Evolutionary conservation across 2,797 vertebrate genomes (phyloP).

Genomic region (Lagorchestes hirsutus): DNA sequence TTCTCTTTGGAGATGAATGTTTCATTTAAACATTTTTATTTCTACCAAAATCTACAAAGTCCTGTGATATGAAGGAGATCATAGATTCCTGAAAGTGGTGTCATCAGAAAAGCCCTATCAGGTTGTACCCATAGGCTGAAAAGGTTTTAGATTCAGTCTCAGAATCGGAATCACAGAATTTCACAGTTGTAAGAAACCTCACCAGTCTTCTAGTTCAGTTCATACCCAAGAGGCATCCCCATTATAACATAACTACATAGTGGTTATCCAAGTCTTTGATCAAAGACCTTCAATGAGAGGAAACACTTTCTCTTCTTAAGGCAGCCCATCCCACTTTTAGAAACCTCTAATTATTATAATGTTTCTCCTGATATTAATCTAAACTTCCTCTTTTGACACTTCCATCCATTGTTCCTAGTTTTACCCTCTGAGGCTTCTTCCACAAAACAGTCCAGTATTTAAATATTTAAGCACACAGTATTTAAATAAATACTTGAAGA

Average conservation of each 20-base stretch:
- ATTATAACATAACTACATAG: background rate
- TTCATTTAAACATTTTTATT: conserved; percentile 41
- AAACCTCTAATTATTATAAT: background rate
- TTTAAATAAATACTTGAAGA: background rate
- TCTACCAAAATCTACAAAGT: conserved; percentile 37
- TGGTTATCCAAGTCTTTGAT: background rate
- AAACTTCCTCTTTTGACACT: background rate
- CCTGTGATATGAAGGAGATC: background rate
- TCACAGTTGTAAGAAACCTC: background rate
- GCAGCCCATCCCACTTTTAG: background rate
- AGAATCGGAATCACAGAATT: background rate
- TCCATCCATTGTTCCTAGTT: background rate
- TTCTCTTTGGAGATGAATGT: conserved; percentile 36
- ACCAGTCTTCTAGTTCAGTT: background rate
- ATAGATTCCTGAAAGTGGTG: background rate
- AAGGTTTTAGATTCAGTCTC: background rate
- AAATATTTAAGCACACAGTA: too few relatives aligned
- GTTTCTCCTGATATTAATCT: background rate
- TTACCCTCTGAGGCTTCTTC: background rate
- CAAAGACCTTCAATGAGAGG: background rate
- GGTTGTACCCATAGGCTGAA: background rate
- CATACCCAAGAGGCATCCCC: background rate
- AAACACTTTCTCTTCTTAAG: background rate
- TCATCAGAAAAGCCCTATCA: background rate
- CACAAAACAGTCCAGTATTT: background rate